Evolutionary conservation across 2,888 invertebrate species (phyloP), one percentile per base, ranked within the genome.

Genomic region (Eulithis testata): DNA sequence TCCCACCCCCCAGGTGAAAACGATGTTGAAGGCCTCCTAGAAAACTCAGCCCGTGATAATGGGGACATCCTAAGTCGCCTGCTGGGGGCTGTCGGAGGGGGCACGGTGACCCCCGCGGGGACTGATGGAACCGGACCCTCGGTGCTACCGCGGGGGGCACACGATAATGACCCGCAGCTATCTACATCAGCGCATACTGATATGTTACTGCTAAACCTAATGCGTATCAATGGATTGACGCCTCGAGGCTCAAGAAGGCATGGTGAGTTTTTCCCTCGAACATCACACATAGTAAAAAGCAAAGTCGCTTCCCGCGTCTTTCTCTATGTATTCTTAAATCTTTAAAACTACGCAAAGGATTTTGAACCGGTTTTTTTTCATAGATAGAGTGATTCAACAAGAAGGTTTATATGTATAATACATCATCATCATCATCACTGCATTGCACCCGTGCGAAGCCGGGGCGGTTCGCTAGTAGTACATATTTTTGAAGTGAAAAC

Each of bases 191-290:
- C 88, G 21, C 90, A 90, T 73, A 89, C 91, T 0, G 91, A 91
- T 72, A 90, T 91, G 90, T 74, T 92, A 76, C 83, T 92, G 70
- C 76, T 90, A 45, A 91, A 91, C 68, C 83, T 92, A 49, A 91
- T 92, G 91, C 83, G 91, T 47, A 90, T 91, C 71, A 91, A 91
- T 70, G 91, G 91, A 12, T 76, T 91, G 62, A 85, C 90, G 62
- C 85, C 86, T n/a, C 49, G 60, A 27, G 37, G 37, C 1, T 27
- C 65, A 2, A 5, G 60, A n/a, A 45, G 80, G 45, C 83, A 85
- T 54, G 83, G 90, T 88, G 12, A 78, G 82, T 74, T 3, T 2
- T 37, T 21, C 21, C 21, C 21, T 21, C 21, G 21, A 11, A 14
- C n/a, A n/a, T n/a, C n/a, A n/a, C n/a, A n/a, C n/a, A 14, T 40